Evolutionary conservation across 2,113 vertebrate species (phyloP).

Genomic region (Himantopus leucocephalus): DNA sequence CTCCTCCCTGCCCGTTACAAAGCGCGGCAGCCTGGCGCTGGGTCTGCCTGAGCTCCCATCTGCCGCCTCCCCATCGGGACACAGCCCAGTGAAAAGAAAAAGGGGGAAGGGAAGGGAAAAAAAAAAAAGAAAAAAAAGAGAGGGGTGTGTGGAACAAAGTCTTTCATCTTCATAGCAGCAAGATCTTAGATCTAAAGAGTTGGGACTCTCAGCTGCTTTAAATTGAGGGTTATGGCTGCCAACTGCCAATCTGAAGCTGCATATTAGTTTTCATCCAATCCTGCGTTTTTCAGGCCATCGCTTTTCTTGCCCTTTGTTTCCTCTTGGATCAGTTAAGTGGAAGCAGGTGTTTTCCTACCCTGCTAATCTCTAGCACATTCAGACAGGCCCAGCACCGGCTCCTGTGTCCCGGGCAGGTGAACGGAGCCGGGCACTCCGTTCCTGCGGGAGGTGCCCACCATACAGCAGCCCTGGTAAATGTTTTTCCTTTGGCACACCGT

Average conservation of each 20-base stretch:
- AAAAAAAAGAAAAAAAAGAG: not conserved
- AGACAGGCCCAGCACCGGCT: constrained; percentile 7
- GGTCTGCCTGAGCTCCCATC: not conserved
- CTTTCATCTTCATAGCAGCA: not conserved
- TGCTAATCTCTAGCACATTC: not conserved
- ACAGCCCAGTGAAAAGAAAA: not conserved
- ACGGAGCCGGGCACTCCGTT: not conserved
- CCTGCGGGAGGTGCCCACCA: not conserved
- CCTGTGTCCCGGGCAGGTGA: not conserved
- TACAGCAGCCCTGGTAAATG: not conserved
- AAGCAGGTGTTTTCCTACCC: constrained; percentile 47
- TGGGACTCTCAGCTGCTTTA: not conserved
- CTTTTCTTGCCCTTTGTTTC: constrained; percentile 26
- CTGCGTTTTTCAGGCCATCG: not conserved
- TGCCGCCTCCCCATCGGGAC: not conserved
- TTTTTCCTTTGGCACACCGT: not conserved
- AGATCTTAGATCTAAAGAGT: not conserved
- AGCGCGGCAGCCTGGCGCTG: not conserved
- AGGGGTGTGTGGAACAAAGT: not conserved
- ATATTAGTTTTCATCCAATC: constrained; percentile 37
- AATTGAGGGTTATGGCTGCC: constrained; percentile 41
- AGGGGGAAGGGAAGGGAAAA: fast-evolving
- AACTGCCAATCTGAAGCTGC: not conserved
- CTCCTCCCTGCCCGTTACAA: not conserved
- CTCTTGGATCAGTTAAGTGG: not conserved